Percentiles rank a stretch among this genome's conserved stretches.
Evolutionary conservation across 2,113 vertebrate genomes (phyloP).

Genomic region (Chrysemys picta): DNA sequence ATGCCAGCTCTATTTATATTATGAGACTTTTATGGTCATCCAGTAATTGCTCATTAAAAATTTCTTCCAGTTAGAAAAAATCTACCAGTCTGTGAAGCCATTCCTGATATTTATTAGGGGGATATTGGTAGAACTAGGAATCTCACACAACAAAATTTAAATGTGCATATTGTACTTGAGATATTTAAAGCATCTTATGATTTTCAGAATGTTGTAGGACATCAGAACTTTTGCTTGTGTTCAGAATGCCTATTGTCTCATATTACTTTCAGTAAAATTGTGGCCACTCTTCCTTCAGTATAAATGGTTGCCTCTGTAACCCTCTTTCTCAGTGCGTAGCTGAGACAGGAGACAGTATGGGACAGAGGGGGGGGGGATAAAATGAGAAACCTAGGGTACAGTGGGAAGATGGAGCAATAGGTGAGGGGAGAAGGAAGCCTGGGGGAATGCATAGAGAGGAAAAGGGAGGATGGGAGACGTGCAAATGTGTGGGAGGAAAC

Average conservation of each 20-base stretch:
- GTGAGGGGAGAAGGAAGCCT: not conserved
- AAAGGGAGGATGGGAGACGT: rapidly evolving
- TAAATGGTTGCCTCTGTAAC: not conserved
- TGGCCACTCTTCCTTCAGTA: not conserved
- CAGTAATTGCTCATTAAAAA: not conserved
- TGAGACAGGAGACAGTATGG: not conserved
- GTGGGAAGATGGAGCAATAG: not conserved
- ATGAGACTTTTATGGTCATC: not conserved
- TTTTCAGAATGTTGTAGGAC: not conserved
- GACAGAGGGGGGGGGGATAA: not conserved
- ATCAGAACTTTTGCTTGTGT: not conserved
- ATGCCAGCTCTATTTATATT: not conserved
- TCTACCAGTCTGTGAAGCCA: rapidly evolving
- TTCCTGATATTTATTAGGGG: not conserved
- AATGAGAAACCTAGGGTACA: not conserved
- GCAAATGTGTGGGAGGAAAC: not conserved
- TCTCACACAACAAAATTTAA: too few species aligned
- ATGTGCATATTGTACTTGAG: not conserved
- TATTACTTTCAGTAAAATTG: not conserved
- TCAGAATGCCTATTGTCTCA: not conserved
- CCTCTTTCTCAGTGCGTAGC: not conserved
- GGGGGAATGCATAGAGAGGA: not conserved
- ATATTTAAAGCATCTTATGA: not conserved
- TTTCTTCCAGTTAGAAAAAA: not conserved
- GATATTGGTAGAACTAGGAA: not conserved